phyloP scores from a whole-genome alignment of 2,113 vertebrate genomes.

The Pyrgilauda ruficollis region DNA sequence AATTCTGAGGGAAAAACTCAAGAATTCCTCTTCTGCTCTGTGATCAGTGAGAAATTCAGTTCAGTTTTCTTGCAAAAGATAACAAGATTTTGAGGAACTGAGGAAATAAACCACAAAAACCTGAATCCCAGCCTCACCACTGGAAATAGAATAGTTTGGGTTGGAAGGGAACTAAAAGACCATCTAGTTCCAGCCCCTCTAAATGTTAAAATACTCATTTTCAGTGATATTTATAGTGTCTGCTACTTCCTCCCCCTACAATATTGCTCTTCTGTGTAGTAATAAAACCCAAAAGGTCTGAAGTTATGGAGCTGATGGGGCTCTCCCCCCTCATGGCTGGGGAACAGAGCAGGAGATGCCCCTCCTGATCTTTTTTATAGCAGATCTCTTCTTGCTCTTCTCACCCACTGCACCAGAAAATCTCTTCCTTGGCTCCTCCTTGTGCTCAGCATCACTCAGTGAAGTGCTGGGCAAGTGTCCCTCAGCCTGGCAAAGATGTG shows the following conservation, averaged over 20 bases:
- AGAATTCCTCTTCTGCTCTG: not conserved
- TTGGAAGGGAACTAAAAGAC: not conserved
- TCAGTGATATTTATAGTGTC: not conserved
- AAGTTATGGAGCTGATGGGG: not conserved
- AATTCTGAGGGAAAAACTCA: not conserved
- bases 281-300: not conserved
- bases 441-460: not conserved
- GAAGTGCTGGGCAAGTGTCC: not conserved
- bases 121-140: not conserved
- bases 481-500: not conserved
- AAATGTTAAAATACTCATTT: not conserved
- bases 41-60: not conserved
- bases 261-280: fast-evolving
- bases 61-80: not conserved
- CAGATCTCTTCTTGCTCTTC: not conserved
- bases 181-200: not conserved
- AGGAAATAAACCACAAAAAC: not conserved
- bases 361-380: not conserved
- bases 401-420: not conserved
- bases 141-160: not conserved
- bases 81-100: not conserved
- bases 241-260: not conserved
- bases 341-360: not conserved
- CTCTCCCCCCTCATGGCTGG: not conserved
- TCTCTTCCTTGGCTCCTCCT: not conserved